Evolutionary conservation across 2,113 vertebrate species (phyloP), one percentile per base, ranked within the genome.

Genomic region (Rhadina sibilatrix): DNA sequence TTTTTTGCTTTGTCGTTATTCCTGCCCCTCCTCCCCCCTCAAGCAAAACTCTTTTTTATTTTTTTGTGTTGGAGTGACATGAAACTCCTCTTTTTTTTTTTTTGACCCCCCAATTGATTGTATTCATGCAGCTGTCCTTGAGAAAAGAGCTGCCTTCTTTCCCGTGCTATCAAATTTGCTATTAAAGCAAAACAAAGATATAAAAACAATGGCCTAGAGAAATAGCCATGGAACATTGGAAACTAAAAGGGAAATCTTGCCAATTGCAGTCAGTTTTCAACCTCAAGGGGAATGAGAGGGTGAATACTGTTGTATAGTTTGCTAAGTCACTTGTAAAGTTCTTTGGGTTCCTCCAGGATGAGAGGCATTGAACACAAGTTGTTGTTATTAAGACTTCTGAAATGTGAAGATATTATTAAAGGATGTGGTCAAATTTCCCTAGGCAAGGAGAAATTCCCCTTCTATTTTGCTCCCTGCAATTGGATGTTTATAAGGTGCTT

Each of bases 181-280:
- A 5, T 87, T 94, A 91, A 95, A 94, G 77, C 38, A 87, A 90
- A 93, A 81, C 52, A 94, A 91, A 94, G 72, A 92, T 89, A 86
- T 90, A 77, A 84, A 77, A 87, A 22, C 24, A 82, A 49, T 82
- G 69, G 49, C 60, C 47, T 91, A 76, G 56, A 84, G 64, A 93
- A 95, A 92, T 56, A 84, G 23, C 64, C 69, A 82, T 87, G 69
- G 54, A 92, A 92, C 56, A 64, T 1, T 89, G 93, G 83, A 94
- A 93, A 90, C 76, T 52, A 50, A 78, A 93, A 81, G 38, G 12
- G 38, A 93, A 91, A 84, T 8, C 20, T 37, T 84, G 86, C 83
- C 93, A 95, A 18, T 9, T 78, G 56, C 63, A 94, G 38, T 68
- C 38, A 35, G 17, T 87, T 91, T 91, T 95, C 60, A 91, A 1